Base-by-base conservation (phyloP, 2,113 vertebrate genomes). In the Rhynchopsitta pachyrhyncha region DNA sequence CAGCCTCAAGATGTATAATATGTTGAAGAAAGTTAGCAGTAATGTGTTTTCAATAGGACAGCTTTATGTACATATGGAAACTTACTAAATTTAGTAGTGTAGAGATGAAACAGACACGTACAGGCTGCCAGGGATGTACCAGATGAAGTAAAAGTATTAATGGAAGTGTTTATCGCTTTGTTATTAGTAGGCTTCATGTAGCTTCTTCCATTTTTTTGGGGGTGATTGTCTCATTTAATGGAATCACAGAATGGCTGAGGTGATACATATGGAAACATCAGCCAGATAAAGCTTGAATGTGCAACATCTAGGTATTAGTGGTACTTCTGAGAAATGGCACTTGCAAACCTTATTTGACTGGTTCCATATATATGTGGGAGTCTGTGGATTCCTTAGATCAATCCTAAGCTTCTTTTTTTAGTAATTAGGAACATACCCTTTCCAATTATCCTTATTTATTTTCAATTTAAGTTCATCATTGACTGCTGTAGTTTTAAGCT, bases 1-100 rank as follows among this genome's bases (percentile, higher is more conserved):
- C 74, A 97, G 68, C 92, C 94, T 97, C 97, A 93, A 94, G 77
- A 95, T 95, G 77, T 59, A 92, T 52, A 94, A 47, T 92, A 82
- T 69, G 50, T 88, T 97, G 93, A 94, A 90, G 50, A 82, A 89
- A 95, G 81, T 93, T 94, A 91, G 49, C 55, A 62, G 33, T 88
- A 92, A 84, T 86, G 23, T 78, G 68, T 92, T 95, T 93, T 93
- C 95, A 88, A 63, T 78, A 91, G 74, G 89, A 97, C 63, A 97
- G 86, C 23, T 97, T 97, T 96, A 95, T 88, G 85, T 88, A 57
- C 80, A 66, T 37, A 75, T 39, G 10, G 47, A 97, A 55, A 37
- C 2, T 59, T 93, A 88, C 91, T 91, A 96, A 92, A 97, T 96
- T 80, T 71, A 71, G 46, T 33, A 87, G 92, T 52, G 67, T 42